Base-by-base conservation (phyloP, 2,113 vertebrate genomes). In the Capricornis sumatraensis region DNA sequence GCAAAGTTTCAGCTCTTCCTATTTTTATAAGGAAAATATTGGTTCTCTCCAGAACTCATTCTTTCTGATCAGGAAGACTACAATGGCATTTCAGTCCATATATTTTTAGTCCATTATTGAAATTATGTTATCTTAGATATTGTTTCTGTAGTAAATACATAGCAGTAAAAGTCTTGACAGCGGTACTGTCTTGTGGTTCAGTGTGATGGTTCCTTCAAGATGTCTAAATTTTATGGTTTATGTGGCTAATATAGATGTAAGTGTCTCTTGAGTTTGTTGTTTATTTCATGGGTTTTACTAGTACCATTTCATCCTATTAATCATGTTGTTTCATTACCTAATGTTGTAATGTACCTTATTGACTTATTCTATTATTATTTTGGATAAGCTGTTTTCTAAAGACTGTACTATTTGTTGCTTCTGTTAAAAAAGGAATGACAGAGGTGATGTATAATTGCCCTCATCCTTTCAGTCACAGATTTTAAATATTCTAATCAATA, bases 331-430 rank as follows among this genome's bases (percentile, higher is more conserved):
- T 10, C 76, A 79, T 93, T 96, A 71, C 5, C 40, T 93, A 95
- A 87, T 33, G 21, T 82, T 89, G 33, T 90, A 57, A 87, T 25
- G 43, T 50, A 55, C 7, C 23, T 7, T 52, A 13, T 40, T 94
- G 55, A 95, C 86, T 93, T 94, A 45, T 40, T 88, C 17, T 96
- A 5, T 81, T 85, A 45, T 79, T 84, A 81, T 93, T 96, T 90
- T 81, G 30, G 58, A 17, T 87, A 76, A 79, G 2, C 23, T 89
- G 3, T 96, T 89, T 83, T 90, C 33, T 93, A 96, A 97, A 79
- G 84, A 50, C 14, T 87, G 7, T 74, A 57, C 50, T 90, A 5
- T 45, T 93, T 86, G 55, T 97, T 82, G 11, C 43, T 94, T 84
- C 78, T 91, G 25, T 67, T 96, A 43, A 91, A 82, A 82, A 74